Evolutionary conservation across 2,888 invertebrate genomes (phyloP).

Genomic region (Cerastis leucographa): DNA sequence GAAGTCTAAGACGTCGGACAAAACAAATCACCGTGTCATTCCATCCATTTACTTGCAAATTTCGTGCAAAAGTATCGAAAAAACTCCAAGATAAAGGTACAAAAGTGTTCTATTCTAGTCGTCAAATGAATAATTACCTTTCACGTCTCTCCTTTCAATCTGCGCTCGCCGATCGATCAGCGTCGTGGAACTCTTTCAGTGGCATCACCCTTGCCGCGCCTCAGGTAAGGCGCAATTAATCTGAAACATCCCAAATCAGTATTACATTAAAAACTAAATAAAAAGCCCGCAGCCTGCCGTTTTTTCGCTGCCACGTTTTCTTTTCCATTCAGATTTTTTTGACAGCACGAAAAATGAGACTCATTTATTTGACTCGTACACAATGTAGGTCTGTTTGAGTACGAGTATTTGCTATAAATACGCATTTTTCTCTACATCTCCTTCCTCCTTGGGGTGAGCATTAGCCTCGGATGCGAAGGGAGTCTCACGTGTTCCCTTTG

Average conservation of each 20-base stretch:
- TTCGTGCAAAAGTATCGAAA: slow-evolving; percentile 89
- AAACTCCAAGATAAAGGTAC: slow-evolving; percentile 89
- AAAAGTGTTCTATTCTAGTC: slow-evolving; percentile 91
- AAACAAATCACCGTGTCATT: slow-evolving; percentile 89
- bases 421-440: slow-evolving; percentile 90
- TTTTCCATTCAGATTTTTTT: slow-evolving; percentile 91
- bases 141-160: slow-evolving; percentile 90
- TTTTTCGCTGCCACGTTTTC: slow-evolving; percentile 89
- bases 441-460: slow-evolving; percentile 89
- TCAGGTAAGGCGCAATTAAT: slow-evolving; percentile 90
- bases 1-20: slow-evolving; percentile 83
- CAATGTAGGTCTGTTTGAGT: slow-evolving; percentile 91
- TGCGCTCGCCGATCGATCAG: slow-evolving; percentile 88
- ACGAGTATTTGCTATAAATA: slow-evolving; percentile 91
- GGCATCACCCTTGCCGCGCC: slow-evolving; percentile 88
- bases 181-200: slow-evolving; percentile 90
- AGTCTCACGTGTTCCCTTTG: slow-evolving; percentile 89
- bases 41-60: slow-evolving; percentile 90
- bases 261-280: slow-evolving; percentile 90
- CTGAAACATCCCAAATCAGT: slow-evolving; percentile 90
- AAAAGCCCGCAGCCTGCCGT: slow-evolving; percentile 87
- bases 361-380: slow-evolving; percentile 91
- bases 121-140: slow-evolving; percentile 91
- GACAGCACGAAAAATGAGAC: slow-evolving; percentile 91
- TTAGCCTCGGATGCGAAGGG: slow-evolving; percentile 87